Evolutionary conservation across 2,888 invertebrate species (phyloP).

Genomic region (Stenichneumon culpator): DNA sequence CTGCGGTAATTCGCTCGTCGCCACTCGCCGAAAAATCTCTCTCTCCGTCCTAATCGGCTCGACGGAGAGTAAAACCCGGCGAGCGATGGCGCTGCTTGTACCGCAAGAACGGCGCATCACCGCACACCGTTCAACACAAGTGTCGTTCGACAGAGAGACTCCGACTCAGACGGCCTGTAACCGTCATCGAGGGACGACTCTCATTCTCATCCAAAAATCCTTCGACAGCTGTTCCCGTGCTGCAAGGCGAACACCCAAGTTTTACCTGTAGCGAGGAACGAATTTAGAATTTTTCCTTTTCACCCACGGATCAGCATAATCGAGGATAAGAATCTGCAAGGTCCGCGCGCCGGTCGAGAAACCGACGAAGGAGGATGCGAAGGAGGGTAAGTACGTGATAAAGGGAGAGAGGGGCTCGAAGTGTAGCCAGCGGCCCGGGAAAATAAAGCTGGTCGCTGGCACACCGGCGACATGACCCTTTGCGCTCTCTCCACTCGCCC

Average conservation of each 20-base stretch:
- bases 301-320: constrained; percentile 1
- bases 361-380: not conserved
- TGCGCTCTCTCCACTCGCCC: constrained; percentile 34
- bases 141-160: not conserved
- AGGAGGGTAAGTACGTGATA: not conserved
- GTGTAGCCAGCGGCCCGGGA: constrained; percentile 20
- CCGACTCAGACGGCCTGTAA: not conserved
- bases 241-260: not conserved
- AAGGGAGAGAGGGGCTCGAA: not conserved
- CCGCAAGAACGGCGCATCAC: constrained; percentile 2
- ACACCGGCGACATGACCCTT: constrained; percentile 36
- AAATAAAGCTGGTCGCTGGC: not conserved
- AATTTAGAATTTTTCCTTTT: not conserved
- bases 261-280: not conserved
- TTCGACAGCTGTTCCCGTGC: not conserved
- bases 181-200: not conserved
- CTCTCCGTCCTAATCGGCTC: constrained; percentile 17
- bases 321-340: constrained; percentile 43
- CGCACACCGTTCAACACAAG: not conserved
- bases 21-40: constrained; percentile 11
- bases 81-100: constrained; percentile 51
- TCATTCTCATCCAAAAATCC: not conserved
- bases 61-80: not conserved
- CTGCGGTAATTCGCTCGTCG: constrained; percentile 35
- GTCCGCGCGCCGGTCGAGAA: constrained; percentile 10